Evolutionary conservation across 2,888 invertebrate species (phyloP), one percentile per base, ranked within the genome.

Genomic region (Yponomeuta sedellus): DNA sequence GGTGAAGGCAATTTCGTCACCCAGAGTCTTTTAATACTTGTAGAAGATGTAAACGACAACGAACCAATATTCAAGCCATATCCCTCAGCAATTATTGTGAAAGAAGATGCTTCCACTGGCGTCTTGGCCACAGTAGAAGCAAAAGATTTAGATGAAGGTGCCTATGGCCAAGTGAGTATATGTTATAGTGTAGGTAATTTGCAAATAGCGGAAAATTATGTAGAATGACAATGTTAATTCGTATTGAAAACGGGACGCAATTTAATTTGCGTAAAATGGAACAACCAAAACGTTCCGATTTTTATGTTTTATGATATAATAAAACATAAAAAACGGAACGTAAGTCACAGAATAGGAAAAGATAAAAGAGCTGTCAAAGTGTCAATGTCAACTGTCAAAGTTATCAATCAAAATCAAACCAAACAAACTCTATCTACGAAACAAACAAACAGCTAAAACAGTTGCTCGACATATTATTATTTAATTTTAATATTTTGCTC

Each of bases 11-110:
- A 96, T 83, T 97, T 94, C 84, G 96, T 97, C 73, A 97, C 97
- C 0, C 97, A 97, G 88, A 97, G 97, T 79, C 93, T 98, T 74
- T 91, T 97, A 71, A 88, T 97, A 65, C 92, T 97, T 74, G 97
- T 98, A 62, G 97, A 97, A 88, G 98, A 98, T 81, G 95, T 97
- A 62, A 97, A 97, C 79, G 97, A 97, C 90, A 97, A 97, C 90
- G 95, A 94, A 76, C 98, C 98, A 40, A 93, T 96, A 71, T 98
- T 97, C 83, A 94, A 95, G 81, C 95, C 96, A 22, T 97, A 97
- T 86, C 96, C 96, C 74, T 94, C 96, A 61, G 96, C 97, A 65
- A 92, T 98, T 70, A 94, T 94, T 67, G 92, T 98, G 58, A 93
- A 94, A 68, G 98, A 98, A 90, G 94, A 97, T 82, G 94, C 96